Evolutionary conservation across 2,888 invertebrate genomes (phyloP), one percentile per base, ranked within the genome.

Genomic region (Drosophila barbarae): DNA sequence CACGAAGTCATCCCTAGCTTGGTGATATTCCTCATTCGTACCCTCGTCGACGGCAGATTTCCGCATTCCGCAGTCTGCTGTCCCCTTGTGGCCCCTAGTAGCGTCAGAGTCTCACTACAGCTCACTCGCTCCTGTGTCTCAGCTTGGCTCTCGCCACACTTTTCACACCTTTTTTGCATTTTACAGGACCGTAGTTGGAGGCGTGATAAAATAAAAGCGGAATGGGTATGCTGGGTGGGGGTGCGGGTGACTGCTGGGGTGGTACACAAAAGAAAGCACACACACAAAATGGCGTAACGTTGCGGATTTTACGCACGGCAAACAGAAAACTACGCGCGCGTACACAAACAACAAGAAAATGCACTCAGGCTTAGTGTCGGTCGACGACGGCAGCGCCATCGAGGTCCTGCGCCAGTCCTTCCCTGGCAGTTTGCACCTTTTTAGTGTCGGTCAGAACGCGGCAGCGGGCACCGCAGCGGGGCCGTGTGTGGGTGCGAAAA

Each of bases 241-340:
- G 32, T 12, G 30, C 35, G 36, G 39, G n/a, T 15, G 46, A 39
- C 28, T 39, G 55, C 21, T 46, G 49, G 51, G 35, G 63, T 55
- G 54, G 51, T 46, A 58, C 77, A 80, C 81, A 79, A 79, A 78
- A 69, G 79, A 78, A 74, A 73, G 76, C 73, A 74, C 76, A 74
- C 76, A 80, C 81, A 84, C 75, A 77, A 81, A 81, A 84, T 78
- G 81, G 82, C 81, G 83, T 73, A 82, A 79, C 79, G 81, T 81
- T 84, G 77, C 81, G 81, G 81, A 82, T 82, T 82, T 82, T 82
- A 82, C 84, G 84, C 82, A 82, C 76, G 78, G 84, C 84, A 80
- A 82, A 80, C 81, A 84, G 63, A 74, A 77, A 76, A 78, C 81
- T 84, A 78, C 74, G 81, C 84, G 76, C 83, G 84, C 81, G 75